Evolutionary conservation across 2,888 invertebrate species (phyloP), one percentile per base, ranked within the genome.

Genomic region (Meta bourneti): DNA sequence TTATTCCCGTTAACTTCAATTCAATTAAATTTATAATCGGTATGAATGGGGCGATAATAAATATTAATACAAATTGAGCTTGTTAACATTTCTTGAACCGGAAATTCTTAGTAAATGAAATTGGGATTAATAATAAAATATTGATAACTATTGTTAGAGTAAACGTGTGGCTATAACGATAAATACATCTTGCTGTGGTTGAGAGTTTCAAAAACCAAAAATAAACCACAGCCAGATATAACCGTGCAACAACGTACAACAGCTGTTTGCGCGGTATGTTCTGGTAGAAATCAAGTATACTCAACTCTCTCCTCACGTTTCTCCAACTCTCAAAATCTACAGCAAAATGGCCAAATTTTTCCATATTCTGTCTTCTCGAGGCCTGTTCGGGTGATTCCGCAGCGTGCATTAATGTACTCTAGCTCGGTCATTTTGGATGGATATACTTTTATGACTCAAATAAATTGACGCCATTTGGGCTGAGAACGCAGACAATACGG

Each of bases 371-470:
- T 81, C 71, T 75, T 80, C 54, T 52, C 80, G 61, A 48, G 74
- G 7, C 52, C 77, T n/a, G 61, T 86, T 78, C 70, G 51, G 87
- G 71, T 72, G 87, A 88, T 74, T 81, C 49, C 19, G 48, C 19
- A 61, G 48, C 16, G n/a, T 16, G 49, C 54, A 81, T 88, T 88
- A 88, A 88, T 54, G 80, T 61, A 70, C 61, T 19, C 34, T 34
- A 19, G 81, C 49, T 19, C 20, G 80, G 81, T 75, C 80, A 81
- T 88, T 88, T 74, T 79, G 81, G 88, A 81, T 74, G 80, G 88
- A 88, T 88, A 80, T 74, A 81, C 80, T 88, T 88, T 88, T 88
- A 88, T 80, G 81, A 74, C 74, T 61, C 19, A 61, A 81, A 88
- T 88, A 88, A 88, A 88, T 88, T 88, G 88, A 61, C 81, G 69